A percentile compares a stretch with the other conserved stretches of the same genome.
Conservation (phyloP, 2,113 vertebrate genomes). For the Puffinus mauretanicus region DNA sequence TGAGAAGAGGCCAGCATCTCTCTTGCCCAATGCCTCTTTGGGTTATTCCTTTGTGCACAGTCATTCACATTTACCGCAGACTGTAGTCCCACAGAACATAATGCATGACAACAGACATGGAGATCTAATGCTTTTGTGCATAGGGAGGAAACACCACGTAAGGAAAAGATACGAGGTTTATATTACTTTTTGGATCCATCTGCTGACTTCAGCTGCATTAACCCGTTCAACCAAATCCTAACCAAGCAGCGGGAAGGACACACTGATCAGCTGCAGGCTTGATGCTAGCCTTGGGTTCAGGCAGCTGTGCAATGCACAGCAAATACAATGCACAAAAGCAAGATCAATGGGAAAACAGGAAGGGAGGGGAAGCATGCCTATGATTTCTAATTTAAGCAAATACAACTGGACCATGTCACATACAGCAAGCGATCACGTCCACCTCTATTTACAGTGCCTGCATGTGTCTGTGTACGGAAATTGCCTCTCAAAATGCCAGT, state of each 20-base stretch:
- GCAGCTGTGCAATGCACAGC: background rate
- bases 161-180: background rate
- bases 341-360: slow-evolving; percentile 2
- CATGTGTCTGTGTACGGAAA: background rate
- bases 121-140: background rate
- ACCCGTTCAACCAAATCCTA: background rate
- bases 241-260: background rate
- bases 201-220: background rate
- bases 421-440: background rate
- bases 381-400: background rate
- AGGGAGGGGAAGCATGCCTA: background rate
- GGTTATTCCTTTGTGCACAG: background rate
- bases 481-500: background rate
- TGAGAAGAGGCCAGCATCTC: background rate
- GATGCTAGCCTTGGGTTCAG: background rate
- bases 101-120: background rate
- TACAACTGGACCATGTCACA: background rate
- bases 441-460: background rate
- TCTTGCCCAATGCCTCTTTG: background rate
- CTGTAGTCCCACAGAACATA: background rate
- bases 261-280: background rate
- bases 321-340: background rate
- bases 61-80: background rate
- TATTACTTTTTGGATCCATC: background rate
- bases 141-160: background rate